phyloP scores from a whole-genome alignment of 1,140 invertebrate genomes.

The Saxidomus purpurata region DNA sequence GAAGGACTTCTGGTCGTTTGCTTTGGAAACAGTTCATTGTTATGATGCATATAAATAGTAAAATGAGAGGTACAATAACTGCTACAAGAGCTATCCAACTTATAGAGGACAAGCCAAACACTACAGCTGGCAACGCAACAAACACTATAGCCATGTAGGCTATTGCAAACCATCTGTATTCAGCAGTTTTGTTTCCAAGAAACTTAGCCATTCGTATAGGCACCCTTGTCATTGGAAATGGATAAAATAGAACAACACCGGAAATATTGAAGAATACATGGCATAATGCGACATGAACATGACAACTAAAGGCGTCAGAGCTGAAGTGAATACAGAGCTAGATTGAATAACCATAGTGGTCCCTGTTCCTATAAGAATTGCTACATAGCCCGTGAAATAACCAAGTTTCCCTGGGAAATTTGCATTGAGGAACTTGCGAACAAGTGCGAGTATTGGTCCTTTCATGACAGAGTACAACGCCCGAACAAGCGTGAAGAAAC shows the following conservation, averaged over 20 bases:
- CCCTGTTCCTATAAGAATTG: conserved; percentile 88
- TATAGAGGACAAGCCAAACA: conserved; percentile 87
- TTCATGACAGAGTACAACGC: conserved; percentile 87
- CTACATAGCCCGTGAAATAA: conserved; percentile 88
- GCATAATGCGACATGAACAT: conserved; percentile 89
- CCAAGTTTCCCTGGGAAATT: conserved; percentile 87
- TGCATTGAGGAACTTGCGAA: conserved; percentile 88
- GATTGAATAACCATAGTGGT: conserved; percentile 90
- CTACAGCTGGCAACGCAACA: conserved; percentile 87
- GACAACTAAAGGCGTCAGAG: conserved; percentile 90
- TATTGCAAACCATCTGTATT: conserved; percentile 89
- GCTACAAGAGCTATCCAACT: conserved; percentile 77
- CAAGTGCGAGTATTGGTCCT: conserved; percentile 87
- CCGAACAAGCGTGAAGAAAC: conserved; percentile 89
- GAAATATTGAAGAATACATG: conserved; percentile 90
- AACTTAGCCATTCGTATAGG: conserved; percentile 88
- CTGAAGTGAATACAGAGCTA: no score
- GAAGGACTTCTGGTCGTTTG: conserved; percentile 85
- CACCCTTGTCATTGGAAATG: conserved; percentile 88
- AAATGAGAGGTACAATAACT: conserved; percentile 81
- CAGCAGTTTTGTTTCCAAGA: conserved; percentile 88
- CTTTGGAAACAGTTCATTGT: conserved; percentile 86
- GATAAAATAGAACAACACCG: conserved; percentile 90
- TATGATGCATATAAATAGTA: no score
- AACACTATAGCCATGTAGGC: conserved; percentile 88